Conservation (phyloP, 2,797 vertebrate genomes). For the Chloroceryle inda region DNA sequence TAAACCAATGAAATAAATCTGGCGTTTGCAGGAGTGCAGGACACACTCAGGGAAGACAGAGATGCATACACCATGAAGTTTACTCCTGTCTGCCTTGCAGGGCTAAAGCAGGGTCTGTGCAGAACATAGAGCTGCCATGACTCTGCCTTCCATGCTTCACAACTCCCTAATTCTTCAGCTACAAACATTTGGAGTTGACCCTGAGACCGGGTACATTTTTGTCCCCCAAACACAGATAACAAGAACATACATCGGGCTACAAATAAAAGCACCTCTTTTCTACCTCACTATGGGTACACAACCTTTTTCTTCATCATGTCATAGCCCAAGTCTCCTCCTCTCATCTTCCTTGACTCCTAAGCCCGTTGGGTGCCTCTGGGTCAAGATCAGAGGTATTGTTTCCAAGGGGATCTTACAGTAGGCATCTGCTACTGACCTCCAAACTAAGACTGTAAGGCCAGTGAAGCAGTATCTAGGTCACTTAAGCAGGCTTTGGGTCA, state of each 20-base stretch:
- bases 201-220: background rate
- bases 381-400: background rate
- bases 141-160: background rate
- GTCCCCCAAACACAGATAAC: background rate
- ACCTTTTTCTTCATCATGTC: background rate
- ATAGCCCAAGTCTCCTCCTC: background rate
- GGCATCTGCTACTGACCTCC: background rate
- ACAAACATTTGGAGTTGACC: background rate
- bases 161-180: background rate
- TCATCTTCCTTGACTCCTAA: background rate
- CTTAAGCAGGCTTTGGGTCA: background rate
- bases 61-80: background rate
- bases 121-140: fast-evolving
- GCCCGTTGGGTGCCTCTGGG: background rate
- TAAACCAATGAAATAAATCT: conserved; percentile 22
- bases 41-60: background rate
- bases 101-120: background rate
- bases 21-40: background rate
- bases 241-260: background rate
- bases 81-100: background rate
- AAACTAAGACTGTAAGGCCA: background rate
- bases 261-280: background rate
- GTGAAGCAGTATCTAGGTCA: background rate
- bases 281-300: background rate
- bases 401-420: background rate